These are phyloP conservation scores for Dasysyrphus albostriatus DNA, from an alignment of 2,888 invertebrate species.

Conservation along the genomic window DNA sequence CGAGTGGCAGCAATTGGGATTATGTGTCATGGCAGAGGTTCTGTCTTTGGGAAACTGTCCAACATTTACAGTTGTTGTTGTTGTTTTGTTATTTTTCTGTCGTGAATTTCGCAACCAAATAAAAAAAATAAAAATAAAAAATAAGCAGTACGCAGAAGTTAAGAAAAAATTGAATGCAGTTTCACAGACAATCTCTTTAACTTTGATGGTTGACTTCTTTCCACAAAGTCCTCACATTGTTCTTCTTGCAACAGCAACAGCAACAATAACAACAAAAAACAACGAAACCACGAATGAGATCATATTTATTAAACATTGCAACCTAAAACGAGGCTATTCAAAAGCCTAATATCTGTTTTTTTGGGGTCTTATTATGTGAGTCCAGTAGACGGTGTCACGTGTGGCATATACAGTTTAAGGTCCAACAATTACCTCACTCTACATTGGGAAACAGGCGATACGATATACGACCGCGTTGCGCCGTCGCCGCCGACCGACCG, in stretches of 20 bases:
- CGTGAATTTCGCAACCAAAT: conserved; percentile 68
- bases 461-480: not conserved
- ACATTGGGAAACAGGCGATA: conserved; percentile 35
- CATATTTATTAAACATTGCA: conserved; percentile 54
- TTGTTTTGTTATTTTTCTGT: conserved; percentile 24
- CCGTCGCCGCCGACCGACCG: too few relatives aligned
- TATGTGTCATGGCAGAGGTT: conserved; percentile 75
- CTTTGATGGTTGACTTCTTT: conserved; percentile 66
- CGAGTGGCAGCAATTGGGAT: conserved; percentile 75
- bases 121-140: not conserved
- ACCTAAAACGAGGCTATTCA: conserved; percentile 49
- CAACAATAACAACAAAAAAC: not conserved
- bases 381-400: conserved; percentile 72
- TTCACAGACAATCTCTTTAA: conserved; percentile 66
- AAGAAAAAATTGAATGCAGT: conserved; percentile 19
- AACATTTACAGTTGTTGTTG: conserved; percentile 51
- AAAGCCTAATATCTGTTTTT: conserved; percentile 37
- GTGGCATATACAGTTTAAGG: conserved; percentile 41
- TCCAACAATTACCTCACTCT: conserved; percentile 63
- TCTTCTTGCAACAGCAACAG: conserved; percentile 4
- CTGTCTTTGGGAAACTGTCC: conserved; percentile 69
- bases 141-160: conserved; percentile 23
- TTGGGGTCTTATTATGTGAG: conserved; percentile 49
- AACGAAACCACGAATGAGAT: conserved; percentile 59
- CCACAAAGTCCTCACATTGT: conserved; percentile 50